Evolutionary conservation across 1,140 invertebrate genomes (phyloP), one percentile per base, ranked within the genome.

Genomic region (Bombus terrestris): DNA sequence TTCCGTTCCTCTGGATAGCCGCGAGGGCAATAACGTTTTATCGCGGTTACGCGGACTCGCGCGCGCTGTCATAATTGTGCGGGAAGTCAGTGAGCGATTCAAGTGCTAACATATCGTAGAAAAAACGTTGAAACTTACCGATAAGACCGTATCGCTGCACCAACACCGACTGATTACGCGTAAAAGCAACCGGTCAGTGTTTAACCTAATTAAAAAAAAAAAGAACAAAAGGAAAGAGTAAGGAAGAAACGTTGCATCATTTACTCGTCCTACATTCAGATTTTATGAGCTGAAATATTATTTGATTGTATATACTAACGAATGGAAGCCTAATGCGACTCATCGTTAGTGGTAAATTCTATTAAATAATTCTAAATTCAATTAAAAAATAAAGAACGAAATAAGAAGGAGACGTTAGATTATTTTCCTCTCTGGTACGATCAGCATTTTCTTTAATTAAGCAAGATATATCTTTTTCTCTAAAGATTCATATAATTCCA

Each of bases 1-100:
- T 82, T 74, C 80, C 37, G 80, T 72, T 81, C 69, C 28, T 73
- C 41, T 37, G 79, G 47, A 43, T 53, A 81, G 68, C 43, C 37
- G 35, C 37, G 35, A 41, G 53, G 35, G 37, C 37, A 41, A 72
- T 81, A 59, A 72, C 79, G 68, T 39, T 81, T 81, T 81, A 72
- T 72, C 68, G 79, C 28, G 73, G 68, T 73, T 80, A 53, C 41
- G 37, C 37, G 5, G 35, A 25, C 13, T 18, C 1, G 15, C 35
- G 35, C 25, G 39, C 32, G 62, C 5, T 39, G n/a, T 25, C 9
- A 13, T 53, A 80, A 69, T 39, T 35, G 28, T 18, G 47, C 35
- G 12, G n/a, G 59, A 22, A 59, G 22, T 13, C 37, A 28, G 47
- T 69, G 62, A 53, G 32, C 32, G 64, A 80, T 69, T 53, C 77